phyloP scores from a whole-genome alignment of 1,140 invertebrate species.

The Rhagoletis pomonella region DNA sequence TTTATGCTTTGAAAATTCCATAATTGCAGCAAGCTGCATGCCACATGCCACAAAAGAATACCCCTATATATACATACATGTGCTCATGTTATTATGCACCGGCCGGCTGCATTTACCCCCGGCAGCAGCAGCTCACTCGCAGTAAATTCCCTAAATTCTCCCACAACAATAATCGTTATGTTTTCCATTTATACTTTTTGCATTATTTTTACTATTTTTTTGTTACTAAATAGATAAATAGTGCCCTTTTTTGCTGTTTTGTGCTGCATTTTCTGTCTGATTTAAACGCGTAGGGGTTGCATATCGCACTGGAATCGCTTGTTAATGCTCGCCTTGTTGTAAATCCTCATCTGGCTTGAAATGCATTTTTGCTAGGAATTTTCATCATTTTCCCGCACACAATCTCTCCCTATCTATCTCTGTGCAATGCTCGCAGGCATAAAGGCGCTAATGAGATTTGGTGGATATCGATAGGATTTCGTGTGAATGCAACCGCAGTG shows the following conservation, averaged over 20 bases:
- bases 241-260: background rate
- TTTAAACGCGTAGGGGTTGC: background rate
- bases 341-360: background rate
- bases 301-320: background rate
- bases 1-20: slow-evolving; percentile 31
- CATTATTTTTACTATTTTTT: background rate
- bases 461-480: background rate
- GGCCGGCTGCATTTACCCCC: background rate
- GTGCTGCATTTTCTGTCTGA: background rate
- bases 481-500: background rate
- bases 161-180: slow-evolving; percentile 34
- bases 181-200: background rate
- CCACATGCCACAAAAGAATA: background rate
- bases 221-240: too few relatives aligned
- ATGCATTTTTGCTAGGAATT: background rate
- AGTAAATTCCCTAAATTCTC: slow-evolving; percentile 28
- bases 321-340: background rate
- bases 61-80: background rate
- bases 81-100: background rate
- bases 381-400: background rate
- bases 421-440: background rate
- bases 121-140: background rate
- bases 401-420: background rate
- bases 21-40: slow-evolving; percentile 26
- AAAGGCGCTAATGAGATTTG: slow-evolving; percentile 16